Conservation (phyloP, 2,113 vertebrate genomes). For the Pangasianodon gigas region DNA sequence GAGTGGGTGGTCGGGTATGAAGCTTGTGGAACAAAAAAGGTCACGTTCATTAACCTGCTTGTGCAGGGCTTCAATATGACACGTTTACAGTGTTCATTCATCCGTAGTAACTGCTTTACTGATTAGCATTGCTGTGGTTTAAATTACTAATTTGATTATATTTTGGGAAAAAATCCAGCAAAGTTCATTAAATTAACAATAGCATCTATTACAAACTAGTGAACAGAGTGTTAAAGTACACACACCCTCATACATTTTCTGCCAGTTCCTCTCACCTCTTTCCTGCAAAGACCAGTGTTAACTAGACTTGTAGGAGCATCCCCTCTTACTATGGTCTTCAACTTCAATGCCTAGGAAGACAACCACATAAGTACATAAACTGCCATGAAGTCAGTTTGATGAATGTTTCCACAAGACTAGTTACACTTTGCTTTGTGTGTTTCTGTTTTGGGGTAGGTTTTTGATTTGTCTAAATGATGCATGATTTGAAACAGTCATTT, state of each 20-base stretch:
- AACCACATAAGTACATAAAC: not conserved
- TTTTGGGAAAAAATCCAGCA: not conserved
- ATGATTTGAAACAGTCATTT: not conserved
- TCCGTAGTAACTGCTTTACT: not conserved
- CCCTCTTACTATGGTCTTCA: constrained; percentile 94
- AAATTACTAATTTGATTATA: not conserved
- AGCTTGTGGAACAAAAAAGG: not conserved
- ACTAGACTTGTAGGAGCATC: constrained; percentile 87
- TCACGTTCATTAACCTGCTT: not conserved
- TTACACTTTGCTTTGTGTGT: not conserved
- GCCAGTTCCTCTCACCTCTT: constrained; percentile 82
- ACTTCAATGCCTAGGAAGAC: constrained; percentile 84
- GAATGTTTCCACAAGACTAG: not conserved
- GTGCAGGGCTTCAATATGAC: not conserved
- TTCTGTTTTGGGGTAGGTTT: not conserved
- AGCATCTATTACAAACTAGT: not conserved
- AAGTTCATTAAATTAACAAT: not conserved
- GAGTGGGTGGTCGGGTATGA: not conserved
- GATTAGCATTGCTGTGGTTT: not conserved
- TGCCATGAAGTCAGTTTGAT: not conserved
- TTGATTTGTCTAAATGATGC: not conserved
- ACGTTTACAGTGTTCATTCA: not conserved
- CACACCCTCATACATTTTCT: not conserved
- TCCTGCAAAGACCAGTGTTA: constrained; percentile 87
- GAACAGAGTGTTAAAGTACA: not conserved